phyloP scores from a whole-genome alignment of 2,888 invertebrate genomes.

The Camponotus fellah region DNA sequence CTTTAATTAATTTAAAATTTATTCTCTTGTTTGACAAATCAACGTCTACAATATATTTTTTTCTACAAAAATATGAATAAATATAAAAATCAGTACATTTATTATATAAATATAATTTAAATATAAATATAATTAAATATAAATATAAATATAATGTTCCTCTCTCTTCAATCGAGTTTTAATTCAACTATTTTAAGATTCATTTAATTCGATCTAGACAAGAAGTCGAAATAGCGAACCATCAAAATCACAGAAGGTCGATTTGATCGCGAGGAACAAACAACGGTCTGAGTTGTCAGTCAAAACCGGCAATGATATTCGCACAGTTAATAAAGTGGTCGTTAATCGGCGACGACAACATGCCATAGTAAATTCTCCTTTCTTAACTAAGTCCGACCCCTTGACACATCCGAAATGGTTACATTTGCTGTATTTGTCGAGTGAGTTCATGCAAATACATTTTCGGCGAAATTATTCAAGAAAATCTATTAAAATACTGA shows the following conservation, averaged over 20 bases:
- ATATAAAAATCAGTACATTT: neutral
- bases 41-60: neutral
- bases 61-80: neutral
- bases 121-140: neutral
- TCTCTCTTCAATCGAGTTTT: neutral
- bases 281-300: slow-evolving; percentile 39
- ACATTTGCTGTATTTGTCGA: slow-evolving; percentile 51
- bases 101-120: neutral
- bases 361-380: slow-evolving; percentile 53
- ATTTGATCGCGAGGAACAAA: slow-evolving; percentile 29
- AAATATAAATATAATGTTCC: neutral
- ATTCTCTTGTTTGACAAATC: neutral
- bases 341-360: slow-evolving; percentile 57
- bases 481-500: neutral
- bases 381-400: slow-evolving; percentile 63
- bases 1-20: neutral
- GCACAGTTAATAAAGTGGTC: slow-evolving; percentile 43
- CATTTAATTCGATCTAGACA: slow-evolving; percentile 22
- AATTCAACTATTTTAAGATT: slow-evolving; percentile 28
- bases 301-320: slow-evolving; percentile 32
- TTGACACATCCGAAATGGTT: slow-evolving; percentile 60
- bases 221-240: slow-evolving; percentile 33
- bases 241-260: slow-evolving; percentile 47
- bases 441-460: slow-evolving; percentile 9
- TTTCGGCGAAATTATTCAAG: neutral